phyloP scores from a whole-genome alignment of 2,797 vertebrate species.

The Syncerus caffer region DNA sequence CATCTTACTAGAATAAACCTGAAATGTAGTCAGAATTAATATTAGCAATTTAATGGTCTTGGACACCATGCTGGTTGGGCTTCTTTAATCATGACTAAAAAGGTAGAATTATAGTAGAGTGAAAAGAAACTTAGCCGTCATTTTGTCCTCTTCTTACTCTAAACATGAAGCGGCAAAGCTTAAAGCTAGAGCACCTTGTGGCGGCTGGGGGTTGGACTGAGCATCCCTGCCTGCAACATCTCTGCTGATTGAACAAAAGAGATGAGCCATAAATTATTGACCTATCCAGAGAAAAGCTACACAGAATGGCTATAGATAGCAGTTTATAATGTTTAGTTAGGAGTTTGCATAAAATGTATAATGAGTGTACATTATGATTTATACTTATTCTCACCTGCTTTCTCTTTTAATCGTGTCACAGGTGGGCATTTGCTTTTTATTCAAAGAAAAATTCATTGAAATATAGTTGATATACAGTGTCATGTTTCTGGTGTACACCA shows the following conservation, averaged over 20 bases:
- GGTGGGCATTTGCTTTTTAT: neutral
- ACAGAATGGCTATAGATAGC: neutral
- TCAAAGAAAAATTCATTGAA: neutral
- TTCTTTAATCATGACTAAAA: constrained; percentile 39
- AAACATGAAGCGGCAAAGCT: neutral
- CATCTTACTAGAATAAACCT: constrained; percentile 36
- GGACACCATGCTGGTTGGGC: neutral
- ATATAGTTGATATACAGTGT: neutral
- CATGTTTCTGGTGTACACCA: neutral
- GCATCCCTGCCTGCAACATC: neutral
- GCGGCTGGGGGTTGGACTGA: neutral
- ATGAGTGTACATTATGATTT: neutral
- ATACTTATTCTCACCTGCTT: neutral
- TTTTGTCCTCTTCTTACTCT: neutral
- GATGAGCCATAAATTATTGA: neutral
- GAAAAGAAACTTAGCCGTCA: neutral
- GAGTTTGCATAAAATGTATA: neutral
- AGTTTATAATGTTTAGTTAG: neutral
- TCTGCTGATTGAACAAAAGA: neutral
- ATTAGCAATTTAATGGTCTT: constrained; percentile 9
- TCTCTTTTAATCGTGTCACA: neutral
- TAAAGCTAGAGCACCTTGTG: fast-evolving
- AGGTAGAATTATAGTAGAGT: neutral
- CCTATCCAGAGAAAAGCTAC: neutral
- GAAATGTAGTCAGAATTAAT: constrained; percentile 52